Evolutionary conservation across 2,888 invertebrate genomes (phyloP).

Genomic region (Metalampra italica): DNA sequence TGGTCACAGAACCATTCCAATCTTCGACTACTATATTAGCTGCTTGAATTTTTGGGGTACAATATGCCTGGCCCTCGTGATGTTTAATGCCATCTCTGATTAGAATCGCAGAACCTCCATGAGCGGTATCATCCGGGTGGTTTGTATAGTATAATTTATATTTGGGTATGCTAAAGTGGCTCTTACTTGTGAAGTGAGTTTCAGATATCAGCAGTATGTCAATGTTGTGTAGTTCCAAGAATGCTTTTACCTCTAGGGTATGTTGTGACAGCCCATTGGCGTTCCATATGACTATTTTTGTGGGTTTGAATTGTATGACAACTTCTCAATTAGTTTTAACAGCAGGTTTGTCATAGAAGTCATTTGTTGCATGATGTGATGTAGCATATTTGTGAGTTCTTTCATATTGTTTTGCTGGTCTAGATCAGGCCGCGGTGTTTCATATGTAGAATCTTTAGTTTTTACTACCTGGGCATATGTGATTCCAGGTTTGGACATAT

Average conservation of each 20-base stretch:
- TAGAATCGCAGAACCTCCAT: slow-evolving; percentile 9
- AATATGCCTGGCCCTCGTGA: slow-evolving; percentile 1
- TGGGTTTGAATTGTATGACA: not conserved
- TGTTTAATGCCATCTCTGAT: slow-evolving; percentile 10
- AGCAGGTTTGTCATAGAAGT: not conserved
- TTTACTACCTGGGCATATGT: too few species aligned
- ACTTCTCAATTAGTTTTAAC: not conserved
- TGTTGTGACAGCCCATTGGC: slow-evolving; percentile 1
- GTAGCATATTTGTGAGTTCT: not conserved
- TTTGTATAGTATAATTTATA: slow-evolving; percentile 8
- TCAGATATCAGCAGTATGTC: slow-evolving; percentile 11
- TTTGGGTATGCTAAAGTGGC: slow-evolving; percentile 1
- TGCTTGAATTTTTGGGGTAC: slow-evolving; percentile 8
- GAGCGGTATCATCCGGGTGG: slow-evolving; percentile 12
- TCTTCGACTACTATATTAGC: slow-evolving; percentile 7
- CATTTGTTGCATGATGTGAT: not conserved
- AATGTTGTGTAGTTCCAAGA: slow-evolving; percentile 4
- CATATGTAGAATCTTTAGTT: too few species aligned
- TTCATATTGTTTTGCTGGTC: too few species aligned
- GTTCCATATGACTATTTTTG: not conserved
- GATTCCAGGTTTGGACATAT: too few species aligned
- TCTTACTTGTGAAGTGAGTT: slow-evolving; percentile 9
- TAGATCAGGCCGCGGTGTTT: too few species aligned
- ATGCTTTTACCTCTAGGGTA: not conserved
- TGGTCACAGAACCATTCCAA: not conserved